Percentiles rank a stretch among this genome's conserved stretches.
Conservation (phyloP, 2,888 invertebrate species). For the Elmis aenea region DNA sequence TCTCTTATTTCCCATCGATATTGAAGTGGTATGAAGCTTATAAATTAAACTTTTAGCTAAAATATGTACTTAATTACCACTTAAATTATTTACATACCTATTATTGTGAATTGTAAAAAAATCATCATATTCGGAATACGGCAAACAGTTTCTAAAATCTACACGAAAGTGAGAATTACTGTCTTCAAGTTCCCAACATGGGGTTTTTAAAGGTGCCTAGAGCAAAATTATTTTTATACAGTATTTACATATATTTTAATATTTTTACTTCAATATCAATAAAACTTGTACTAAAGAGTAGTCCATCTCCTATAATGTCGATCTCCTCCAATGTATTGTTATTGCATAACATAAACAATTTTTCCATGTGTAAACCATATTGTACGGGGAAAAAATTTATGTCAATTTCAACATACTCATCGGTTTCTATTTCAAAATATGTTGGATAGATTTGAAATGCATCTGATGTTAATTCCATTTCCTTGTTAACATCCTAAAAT, state of each 20-base stretch:
- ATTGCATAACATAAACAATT: constrained; percentile 43
- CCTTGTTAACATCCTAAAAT: constrained; percentile 15
- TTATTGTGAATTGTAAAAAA: constrained; percentile 29
- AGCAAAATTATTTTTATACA: neutral
- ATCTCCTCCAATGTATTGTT: constrained; percentile 42
- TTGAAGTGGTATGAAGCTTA: neutral
- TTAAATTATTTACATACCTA: too few relatives aligned
- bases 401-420: constrained; percentile 41
- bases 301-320: constrained; percentile 47
- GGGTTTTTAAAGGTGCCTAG: constrained; percentile 3
- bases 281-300: constrained; percentile 36
- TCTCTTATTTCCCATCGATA: constrained; percentile 35
- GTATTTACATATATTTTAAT: too few relatives aligned
- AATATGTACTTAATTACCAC: neutral
- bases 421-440: constrained; percentile 40
- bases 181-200: constrained; percentile 20
- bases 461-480: constrained; percentile 34
- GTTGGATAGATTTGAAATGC: constrained; percentile 44
- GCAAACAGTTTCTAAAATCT: constrained; percentile 26
- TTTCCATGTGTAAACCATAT: constrained; percentile 43
- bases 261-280: constrained; percentile 31
- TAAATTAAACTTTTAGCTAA: too few relatives aligned
- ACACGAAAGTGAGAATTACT: constrained; percentile 27
- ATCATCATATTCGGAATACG: constrained; percentile 12
- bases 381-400: constrained; percentile 41